Conservation (phyloP, 2,888 invertebrate species). For the Dynastes hyllus region DNA sequence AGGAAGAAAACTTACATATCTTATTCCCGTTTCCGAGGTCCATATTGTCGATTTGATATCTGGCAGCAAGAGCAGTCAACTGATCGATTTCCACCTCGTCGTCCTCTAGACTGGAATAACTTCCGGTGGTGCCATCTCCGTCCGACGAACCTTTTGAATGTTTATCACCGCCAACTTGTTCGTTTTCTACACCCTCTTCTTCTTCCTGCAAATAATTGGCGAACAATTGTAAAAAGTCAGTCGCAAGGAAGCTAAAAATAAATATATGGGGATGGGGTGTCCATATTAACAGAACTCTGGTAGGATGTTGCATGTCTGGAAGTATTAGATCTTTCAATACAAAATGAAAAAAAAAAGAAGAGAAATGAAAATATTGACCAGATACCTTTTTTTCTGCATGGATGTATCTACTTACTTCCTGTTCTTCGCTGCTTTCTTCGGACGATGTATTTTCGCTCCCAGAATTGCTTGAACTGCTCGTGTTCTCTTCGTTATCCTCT, state of each 20-base stretch:
- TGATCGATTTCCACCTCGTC: conserved; percentile 72
- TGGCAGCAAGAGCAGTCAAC: conserved; percentile 68
- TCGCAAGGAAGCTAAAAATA: not conserved
- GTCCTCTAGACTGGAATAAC: conserved; percentile 74
- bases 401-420: conserved; percentile 61
- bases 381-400: too few species aligned
- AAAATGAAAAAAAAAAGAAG: too few species aligned
- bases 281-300: too few species aligned
- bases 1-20: conserved; percentile 64
- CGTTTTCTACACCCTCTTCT: conserved; percentile 63
- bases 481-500: conserved; percentile 65
- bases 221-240: not conserved
- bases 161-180: conserved; percentile 63
- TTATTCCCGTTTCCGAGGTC: conserved; percentile 70
- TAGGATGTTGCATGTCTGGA: too few species aligned
- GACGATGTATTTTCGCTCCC: conserved; percentile 62
- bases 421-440: conserved; percentile 68
- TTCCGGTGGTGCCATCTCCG: conserved; percentile 73
- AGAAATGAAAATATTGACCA: conserved; percentile 17
- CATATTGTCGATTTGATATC: conserved; percentile 69
- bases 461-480: conserved; percentile 62
- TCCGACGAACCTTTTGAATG: conserved; percentile 70
- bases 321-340: too few species aligned
- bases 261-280: not conserved
- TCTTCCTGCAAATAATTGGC: conserved; percentile 54